These are phyloP conservation scores for Eupithecia centaureata DNA, from an alignment of 2,888 invertebrate species.

Conservation along the genomic window DNA sequence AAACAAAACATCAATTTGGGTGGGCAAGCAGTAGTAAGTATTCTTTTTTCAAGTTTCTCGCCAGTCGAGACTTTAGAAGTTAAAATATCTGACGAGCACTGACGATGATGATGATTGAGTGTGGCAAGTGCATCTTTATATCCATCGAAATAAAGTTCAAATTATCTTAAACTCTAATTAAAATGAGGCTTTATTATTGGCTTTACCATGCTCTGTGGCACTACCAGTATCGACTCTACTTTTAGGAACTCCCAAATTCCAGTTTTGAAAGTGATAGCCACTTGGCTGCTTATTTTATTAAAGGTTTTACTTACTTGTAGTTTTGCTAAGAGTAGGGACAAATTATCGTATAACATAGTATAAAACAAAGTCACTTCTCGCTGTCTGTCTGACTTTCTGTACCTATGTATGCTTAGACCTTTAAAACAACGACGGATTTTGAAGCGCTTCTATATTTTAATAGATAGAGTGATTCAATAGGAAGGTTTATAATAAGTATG, in stretches of 20 bases:
- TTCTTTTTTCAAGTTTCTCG: constrained; percentile 13
- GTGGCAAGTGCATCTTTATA: background rate
- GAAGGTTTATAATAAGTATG: too few species aligned
- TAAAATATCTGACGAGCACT: background rate
- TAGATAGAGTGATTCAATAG: too few species aligned
- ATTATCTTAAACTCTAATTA: background rate
- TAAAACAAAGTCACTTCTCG: too few species aligned
- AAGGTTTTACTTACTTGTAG: too few species aligned
- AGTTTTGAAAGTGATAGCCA: background rate
- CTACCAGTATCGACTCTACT: background rate
- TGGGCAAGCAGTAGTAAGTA: constrained; percentile 43
- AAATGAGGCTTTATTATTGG: background rate
- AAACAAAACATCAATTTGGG: constrained; percentile 77
- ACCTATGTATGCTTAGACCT: too few species aligned
- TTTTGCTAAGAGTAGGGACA: too few species aligned
- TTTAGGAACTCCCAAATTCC: background rate
- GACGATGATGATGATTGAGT: background rate
- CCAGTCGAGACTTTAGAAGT: background rate
- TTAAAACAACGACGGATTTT: too few species aligned
- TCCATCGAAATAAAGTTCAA: background rate
- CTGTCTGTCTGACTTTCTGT: too few species aligned
- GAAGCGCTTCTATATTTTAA: too few species aligned
- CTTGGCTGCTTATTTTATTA: background rate
- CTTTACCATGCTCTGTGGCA: background rate
- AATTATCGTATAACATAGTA: too few species aligned